These are phyloP conservation scores for Heteronetta atricapilla DNA, from an alignment of 2,113 vertebrate genomes.

Conservation along the genomic window DNA sequence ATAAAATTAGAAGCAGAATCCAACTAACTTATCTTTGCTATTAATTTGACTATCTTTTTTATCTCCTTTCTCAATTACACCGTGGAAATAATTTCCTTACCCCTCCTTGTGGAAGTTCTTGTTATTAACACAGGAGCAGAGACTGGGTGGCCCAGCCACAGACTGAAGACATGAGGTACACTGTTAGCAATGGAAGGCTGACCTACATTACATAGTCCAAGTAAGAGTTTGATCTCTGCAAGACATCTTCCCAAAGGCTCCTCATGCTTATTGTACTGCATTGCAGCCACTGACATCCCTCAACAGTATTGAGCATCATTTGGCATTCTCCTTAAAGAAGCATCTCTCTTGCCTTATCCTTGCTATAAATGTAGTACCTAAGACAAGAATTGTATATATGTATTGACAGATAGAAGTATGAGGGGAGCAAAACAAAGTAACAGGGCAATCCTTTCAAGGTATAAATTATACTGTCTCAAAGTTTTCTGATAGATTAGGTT, in stretches of 20 bases:
- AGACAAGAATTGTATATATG: background rate
- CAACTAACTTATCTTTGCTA: background rate
- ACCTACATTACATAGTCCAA: background rate
- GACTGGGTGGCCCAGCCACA: background rate
- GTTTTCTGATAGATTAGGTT: background rate
- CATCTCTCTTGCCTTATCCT: background rate
- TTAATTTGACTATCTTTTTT: background rate
- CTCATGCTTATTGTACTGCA: background rate
- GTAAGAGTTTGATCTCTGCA: background rate
- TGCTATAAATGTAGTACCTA: background rate
- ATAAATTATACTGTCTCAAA: background rate
- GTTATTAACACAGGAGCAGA: background rate
- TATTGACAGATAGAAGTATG: background rate
- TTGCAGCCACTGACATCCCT: background rate
- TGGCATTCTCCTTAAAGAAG: background rate
- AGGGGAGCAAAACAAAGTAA: background rate
- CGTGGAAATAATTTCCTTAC: background rate
- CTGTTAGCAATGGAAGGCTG: background rate
- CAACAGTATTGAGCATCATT: accelerated
- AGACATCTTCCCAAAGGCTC: background rate
- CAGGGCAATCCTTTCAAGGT: background rate
- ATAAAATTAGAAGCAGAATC: background rate
- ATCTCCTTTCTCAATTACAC: background rate
- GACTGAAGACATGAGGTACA: background rate
- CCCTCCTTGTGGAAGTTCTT: background rate